Base-by-base conservation (phyloP, 2,797 vertebrate species). In the Eleutherodactylus coqui region DNA sequence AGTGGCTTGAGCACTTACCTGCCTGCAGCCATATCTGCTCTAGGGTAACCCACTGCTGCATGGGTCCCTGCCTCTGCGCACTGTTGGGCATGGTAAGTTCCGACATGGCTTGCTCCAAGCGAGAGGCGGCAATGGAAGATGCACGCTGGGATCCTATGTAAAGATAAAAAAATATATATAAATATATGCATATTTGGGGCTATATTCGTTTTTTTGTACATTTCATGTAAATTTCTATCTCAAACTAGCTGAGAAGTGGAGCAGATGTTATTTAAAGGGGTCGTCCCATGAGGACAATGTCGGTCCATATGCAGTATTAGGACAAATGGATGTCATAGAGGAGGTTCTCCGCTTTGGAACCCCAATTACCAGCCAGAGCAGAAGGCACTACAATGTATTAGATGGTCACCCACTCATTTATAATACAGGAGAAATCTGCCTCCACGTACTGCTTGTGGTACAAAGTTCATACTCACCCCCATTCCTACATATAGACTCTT, bases 21-120 rank as follows among this genome's bases (percentile, higher is more conserved):
- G 98, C 96, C 91, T 98, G 97, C 27, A 99, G 94, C 98, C 98
- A 99, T 83, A 99, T 98, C 91, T 96, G 96, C 88, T 98, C 96
- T 86, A 99, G 95, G 0, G 95, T 96, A 88, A 94, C 95, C 98
- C 98, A 98, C 84, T 98, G 94, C 88, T 96, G 96, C 91, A 94
- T 87, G 73, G 97, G 97, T 24, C 97, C 97, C 45, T 98, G 97
- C 81, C 96, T 97, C 79, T 95, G 95, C 16, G 91, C 82, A 0
- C 94, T 96, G 91, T 95, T 97, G 78, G 96, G 91, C 89, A 96
- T 84, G 0, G 97, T 98, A 87, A 97, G 91, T 90, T 98, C 97
- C 0, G 98, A 99, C 92, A 97, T 96, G 78, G 96, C 97, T 38
- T 97, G 96, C 78, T 99, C 98, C 89, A 99, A 92, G 32, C 98